These are phyloP conservation scores for Hiodon tergisus DNA, from an alignment of 2,113 vertebrate genomes.

Conservation along the genomic window DNA sequence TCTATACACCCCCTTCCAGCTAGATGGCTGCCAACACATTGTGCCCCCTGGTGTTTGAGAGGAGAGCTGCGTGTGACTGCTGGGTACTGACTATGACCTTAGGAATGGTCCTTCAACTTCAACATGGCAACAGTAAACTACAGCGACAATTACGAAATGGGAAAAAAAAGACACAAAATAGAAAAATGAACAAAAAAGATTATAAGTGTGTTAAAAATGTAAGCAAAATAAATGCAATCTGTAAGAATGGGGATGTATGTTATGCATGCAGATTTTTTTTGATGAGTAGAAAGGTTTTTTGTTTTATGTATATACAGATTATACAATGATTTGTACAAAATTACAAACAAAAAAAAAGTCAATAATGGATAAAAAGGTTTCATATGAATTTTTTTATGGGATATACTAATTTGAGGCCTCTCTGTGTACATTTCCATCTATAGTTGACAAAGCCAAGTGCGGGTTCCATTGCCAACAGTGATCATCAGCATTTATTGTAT, in stretches of 20 bases:
- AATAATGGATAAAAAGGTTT: slow-evolving; percentile 46
- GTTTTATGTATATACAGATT: slow-evolving; percentile 53
- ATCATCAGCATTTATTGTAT: slow-evolving; percentile 63
- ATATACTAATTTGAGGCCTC: slow-evolving; percentile 43
- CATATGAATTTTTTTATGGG: slow-evolving; percentile 61
- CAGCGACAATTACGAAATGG: slow-evolving; percentile 26
- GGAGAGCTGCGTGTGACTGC: slow-evolving; percentile 38
- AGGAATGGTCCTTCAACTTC: slow-evolving; percentile 50
- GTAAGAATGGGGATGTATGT: slow-evolving; percentile 55
- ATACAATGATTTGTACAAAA: slow-evolving; percentile 55
- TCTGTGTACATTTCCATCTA: slow-evolving; percentile 42
- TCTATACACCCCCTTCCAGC: slow-evolving; percentile 43
- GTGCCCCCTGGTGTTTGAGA: slow-evolving; percentile 52
- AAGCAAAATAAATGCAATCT: slow-evolving; percentile 54
- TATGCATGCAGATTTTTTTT: slow-evolving; percentile 62
- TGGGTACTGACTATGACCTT: slow-evolving; percentile 34
- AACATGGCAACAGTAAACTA: slow-evolving; percentile 28
- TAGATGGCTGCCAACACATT: slow-evolving; percentile 31
- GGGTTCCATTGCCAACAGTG: slow-evolving; percentile 58
- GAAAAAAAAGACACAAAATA: slow-evolving; percentile 37
- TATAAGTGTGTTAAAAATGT: slow-evolving; percentile 37
- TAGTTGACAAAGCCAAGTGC: slow-evolving; percentile 43
- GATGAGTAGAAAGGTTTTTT: slow-evolving; percentile 48
- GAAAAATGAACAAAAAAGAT: slow-evolving; percentile 43
- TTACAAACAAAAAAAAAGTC: slow-evolving; percentile 26